These are phyloP conservation scores for Rotaria macrura DNA, from an alignment of 2,888 invertebrate species.

Conservation along the genomic window DNA sequence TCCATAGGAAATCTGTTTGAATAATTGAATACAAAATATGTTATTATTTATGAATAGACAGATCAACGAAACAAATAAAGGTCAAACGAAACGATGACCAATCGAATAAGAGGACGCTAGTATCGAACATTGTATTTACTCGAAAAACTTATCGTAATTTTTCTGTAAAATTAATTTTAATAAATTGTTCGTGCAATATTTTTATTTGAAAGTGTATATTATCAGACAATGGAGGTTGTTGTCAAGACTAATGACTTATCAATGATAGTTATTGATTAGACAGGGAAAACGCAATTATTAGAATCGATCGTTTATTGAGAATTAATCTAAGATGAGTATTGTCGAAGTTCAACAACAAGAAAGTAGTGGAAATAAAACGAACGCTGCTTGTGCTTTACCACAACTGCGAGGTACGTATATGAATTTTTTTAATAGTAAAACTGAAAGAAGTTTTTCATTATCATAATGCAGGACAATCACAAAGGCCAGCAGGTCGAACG, in stretches of 20 bases:
- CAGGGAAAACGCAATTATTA: not conserved
- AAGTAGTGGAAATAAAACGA: not conserved
- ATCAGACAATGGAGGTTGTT: not conserved
- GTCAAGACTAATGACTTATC: not conserved
- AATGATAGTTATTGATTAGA: not conserved
- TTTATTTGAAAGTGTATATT: too few species aligned
- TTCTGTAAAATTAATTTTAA: not conserved
- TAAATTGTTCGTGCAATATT: not conserved
- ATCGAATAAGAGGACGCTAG: not conserved
- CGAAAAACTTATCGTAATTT: not conserved
- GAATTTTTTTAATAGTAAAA: too few species aligned
- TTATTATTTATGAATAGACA: not conserved
- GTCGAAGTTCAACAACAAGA: not conserved
- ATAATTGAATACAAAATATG: not conserved
- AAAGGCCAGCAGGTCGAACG: not conserved
- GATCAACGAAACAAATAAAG: not conserved
- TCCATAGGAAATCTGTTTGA: not conserved
- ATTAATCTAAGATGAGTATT: not conserved
- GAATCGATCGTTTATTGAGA: not conserved
- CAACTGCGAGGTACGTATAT: not conserved
- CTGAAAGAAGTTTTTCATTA: too few species aligned
- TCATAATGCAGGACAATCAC: not conserved
- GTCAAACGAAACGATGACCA: not conserved
- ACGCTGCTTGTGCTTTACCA: conserved; percentile 1
- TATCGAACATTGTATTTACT: not conserved